Evolutionary conservation across 2,797 vertebrate genomes (phyloP), one percentile per base, ranked within the genome.

Genomic region (Hoplostethus mediterraneus): DNA sequence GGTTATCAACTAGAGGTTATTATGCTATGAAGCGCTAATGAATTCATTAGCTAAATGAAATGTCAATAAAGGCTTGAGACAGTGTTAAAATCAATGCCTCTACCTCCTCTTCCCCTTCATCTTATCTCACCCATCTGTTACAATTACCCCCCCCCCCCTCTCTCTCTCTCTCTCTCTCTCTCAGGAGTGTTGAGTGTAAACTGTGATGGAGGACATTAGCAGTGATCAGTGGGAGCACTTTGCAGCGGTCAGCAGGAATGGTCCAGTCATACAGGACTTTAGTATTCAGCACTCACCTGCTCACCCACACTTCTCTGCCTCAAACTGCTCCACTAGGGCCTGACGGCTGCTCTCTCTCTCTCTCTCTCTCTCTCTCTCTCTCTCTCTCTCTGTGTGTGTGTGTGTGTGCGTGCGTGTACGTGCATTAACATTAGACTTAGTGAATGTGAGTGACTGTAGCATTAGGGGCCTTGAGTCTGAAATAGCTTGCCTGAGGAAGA

Each of bases 231-330:
- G 91, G 81, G 83, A 90, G 83, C 90, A 89, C 79, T 90, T 93
- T 93, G 92, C 94, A 92, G 90, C 87, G 93, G 90, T 94, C 92
- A 94, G 93, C 92, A 92, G 75, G 83, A 92, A 92, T 49, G 71
- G 73, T 57, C 63, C 79, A 83, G 84, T 88, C 86, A 73, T 77
- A 75, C 79, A 78, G 81, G 80, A 84, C 89, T 87, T 91, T 87
- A 85, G 86, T 89, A 92, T 94, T 93, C 90, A 90, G 85, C 76
- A 80, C 89, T 90, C 90, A 92, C 88, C 88, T 92, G 84, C 86
- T 83, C 81, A 44, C 73, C 82, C 77, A 21, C 21, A 21, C 21
- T 21, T 21, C 21, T 21, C 21, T 21, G 21, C 21, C 21, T 85
- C 67, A 84, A 84, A 85, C 67, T 69, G 76, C 83, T 83, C 80